Conservation (phyloP, 2,113 vertebrate species). For the Callocephalon fimbriatum region DNA sequence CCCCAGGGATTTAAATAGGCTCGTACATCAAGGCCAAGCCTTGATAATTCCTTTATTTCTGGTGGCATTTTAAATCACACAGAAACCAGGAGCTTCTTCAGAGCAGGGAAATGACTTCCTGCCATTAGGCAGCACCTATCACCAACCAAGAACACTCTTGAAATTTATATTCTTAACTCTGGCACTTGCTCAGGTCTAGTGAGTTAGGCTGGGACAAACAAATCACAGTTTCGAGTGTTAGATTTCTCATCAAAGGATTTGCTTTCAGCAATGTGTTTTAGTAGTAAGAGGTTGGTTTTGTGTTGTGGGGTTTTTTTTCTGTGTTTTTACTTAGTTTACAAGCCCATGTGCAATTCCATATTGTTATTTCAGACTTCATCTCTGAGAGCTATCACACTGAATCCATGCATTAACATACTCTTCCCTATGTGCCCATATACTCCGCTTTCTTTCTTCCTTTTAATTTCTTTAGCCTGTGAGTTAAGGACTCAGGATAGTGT, state of each 20-base stretch:
- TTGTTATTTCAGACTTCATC: neutral
- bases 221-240: neutral
- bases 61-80: conserved; percentile 64
- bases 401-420: neutral
- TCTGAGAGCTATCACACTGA: neutral
- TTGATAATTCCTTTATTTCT: conserved; percentile 70
- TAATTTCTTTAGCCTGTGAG: neutral
- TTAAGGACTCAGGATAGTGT: neutral
- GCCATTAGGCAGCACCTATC: conserved; percentile 17
- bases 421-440: neutral
- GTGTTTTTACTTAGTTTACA: neutral
- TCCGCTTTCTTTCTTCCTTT: neutral
- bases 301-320: neutral
- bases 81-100: conserved; percentile 38
- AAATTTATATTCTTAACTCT: conserved; percentile 46
- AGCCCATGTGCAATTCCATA: neutral
- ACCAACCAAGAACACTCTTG: neutral
- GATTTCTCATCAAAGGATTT: neutral
- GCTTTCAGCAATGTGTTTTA: neutral
- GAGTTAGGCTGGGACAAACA: conserved; percentile 23
- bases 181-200: neutral
- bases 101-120: conserved; percentile 51
- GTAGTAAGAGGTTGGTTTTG: neutral
- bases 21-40: conserved; percentile 70
- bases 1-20: conserved; percentile 69